Base-by-base conservation (phyloP, 2,797 vertebrate genomes). In the Micromesistius poutassou region DNA sequence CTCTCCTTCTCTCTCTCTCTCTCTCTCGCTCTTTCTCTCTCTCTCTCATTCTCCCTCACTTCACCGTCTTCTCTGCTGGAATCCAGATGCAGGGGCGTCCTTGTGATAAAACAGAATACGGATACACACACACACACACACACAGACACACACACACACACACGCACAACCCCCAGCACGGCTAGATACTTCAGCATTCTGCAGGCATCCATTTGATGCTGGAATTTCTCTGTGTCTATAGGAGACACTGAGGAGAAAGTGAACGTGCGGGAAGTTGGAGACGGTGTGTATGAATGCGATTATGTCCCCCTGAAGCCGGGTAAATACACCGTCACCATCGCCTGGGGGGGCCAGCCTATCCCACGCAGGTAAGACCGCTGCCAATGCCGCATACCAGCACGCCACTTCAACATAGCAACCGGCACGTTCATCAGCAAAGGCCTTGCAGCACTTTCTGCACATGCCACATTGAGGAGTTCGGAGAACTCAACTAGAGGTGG, bases 261-360 rank as follows among this genome's bases (percentile, higher is more conserved):
- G 86, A 97, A 94, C 77, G 94, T 98, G 31, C 91, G 90, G 7
- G 96, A 97, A 16, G 93, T 82, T 0, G 96, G 96, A 0, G 95
- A 98, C 0, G 97, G 96, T 0, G 94, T 97, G 75, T 98, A 94
- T 5, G 96, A 97, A 82, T 98, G 97, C 88, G 96, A 98, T 78
- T 99, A 99, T 87, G 92, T 91, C 78, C 97, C 97, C 0, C 87
- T 92, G 36, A 91, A 94, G 36, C 89, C 95, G 0, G 97, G 97
- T 77, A 98, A 97, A 90, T 97, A 97, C 72, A 94, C 92, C 73
- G 95, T 98, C 85, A 95, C 91, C 90, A 97, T 98, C 85, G 95
- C 95, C 0, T 99, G 97, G 97, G 97, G 97, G 2, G 96, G 96
- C 79, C 94, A 96, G 4, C 93, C 96, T 81, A 96, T 99, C 82